Evolutionary conservation across 2,113 vertebrate species (phyloP).

Genomic region (Chamaetylas fuelleborni): DNA sequence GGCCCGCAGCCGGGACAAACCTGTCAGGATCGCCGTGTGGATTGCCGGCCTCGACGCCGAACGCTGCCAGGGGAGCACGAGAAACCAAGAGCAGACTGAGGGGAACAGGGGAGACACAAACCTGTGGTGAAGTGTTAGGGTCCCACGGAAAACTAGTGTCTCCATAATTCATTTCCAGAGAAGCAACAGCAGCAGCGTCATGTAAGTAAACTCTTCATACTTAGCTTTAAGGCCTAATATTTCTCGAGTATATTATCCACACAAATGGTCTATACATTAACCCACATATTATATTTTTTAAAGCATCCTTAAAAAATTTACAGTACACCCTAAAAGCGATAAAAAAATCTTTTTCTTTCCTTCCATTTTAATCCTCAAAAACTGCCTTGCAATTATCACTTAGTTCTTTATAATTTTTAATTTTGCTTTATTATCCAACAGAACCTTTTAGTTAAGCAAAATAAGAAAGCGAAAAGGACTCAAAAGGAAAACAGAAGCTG

Average conservation of each 20-base stretch:
- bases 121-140: background rate
- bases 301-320: slow-evolving; percentile 48
- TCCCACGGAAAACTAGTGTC: background rate
- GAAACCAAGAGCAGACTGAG: background rate
- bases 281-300: background rate
- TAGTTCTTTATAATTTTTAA: background rate
- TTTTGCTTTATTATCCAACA: background rate
- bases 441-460: background rate
- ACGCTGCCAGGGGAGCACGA: background rate
- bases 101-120: background rate
- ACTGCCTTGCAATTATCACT: background rate
- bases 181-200: background rate
- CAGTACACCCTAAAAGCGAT: slow-evolving; percentile 20
- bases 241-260: slow-evolving; percentile 1
- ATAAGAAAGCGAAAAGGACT: background rate
- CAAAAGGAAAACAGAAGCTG: background rate
- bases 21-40: fast-evolving
- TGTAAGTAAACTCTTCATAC: background rate
- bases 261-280: slow-evolving; percentile 7
- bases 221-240: slow-evolving; percentile 46
- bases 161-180: background rate
- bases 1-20: background rate
- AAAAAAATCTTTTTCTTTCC: slow-evolving; percentile 7
- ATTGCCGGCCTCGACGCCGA: background rate
- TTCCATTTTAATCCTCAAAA: background rate